Evolutionary conservation across 2,113 vertebrate genomes (phyloP).

Genomic region (Stigmatopora nigra): DNA sequence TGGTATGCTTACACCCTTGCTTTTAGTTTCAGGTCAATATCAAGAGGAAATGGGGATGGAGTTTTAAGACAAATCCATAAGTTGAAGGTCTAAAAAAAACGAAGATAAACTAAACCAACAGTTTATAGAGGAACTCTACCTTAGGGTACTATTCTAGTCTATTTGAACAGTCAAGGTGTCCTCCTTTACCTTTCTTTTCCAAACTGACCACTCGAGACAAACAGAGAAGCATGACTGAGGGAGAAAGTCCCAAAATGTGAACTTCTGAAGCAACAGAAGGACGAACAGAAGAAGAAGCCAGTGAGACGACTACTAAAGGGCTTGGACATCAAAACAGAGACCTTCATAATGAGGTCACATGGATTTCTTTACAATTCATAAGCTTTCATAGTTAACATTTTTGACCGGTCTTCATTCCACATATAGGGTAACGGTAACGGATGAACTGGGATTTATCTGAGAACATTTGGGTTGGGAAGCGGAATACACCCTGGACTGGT

Average conservation of each 20-base stretch:
- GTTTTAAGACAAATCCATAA: no score
- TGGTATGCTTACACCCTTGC: no score
- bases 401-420: background rate
- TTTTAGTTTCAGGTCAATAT: no score
- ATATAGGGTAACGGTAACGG: background rate
- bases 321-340: constrained; percentile 20
- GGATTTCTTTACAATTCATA: background rate
- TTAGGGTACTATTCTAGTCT: constrained; percentile 20
- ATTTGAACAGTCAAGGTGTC: background rate
- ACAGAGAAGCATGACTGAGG: constrained; percentile 75
- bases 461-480: no score
- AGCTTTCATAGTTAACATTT: background rate
- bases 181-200: constrained; percentile 74
- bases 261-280: constrained; percentile 48
- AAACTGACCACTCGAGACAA: constrained; percentile 76
- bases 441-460: background rate
- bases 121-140: background rate
- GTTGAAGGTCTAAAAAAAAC: no score
- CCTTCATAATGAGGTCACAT: background rate
- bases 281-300: background rate
- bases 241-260: constrained; percentile 71
- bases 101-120: background rate
- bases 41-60: no score
- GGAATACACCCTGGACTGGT: no score
- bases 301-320: background rate